Evolutionary conservation across 1,140 invertebrate species (phyloP), one percentile per base, ranked within the genome.

Genomic region (Condylostylus longicornis): DNA sequence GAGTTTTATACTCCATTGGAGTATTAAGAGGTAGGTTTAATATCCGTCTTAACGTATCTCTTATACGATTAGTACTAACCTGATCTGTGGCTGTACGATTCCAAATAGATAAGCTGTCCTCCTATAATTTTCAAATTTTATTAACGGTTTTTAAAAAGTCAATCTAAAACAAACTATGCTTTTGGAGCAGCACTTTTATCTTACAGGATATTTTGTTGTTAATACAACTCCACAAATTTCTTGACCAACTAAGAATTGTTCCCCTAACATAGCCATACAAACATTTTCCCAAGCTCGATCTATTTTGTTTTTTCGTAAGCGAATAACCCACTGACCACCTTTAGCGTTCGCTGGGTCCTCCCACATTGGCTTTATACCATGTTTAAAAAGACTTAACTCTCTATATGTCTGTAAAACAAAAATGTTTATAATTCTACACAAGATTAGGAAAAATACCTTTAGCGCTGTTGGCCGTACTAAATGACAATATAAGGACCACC

Each of bases 341-440:
- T 82, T 80, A 53, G 81, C 79, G 68, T 98, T 98, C 18, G 87
- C 84, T 42, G 79, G 74, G 66, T 98, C 91, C 66, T 97, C 93
- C 91, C 91, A 97, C 85, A 97, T 94, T 19, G 94, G 94, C 66
- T 91, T 88, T 43, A 98, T 95, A 42, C 94, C 94, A 51, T 93
- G 79, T 72, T 98, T 98, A 60, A 99, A 99, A 18, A 98, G 70
- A 67, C 96, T 93, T 61, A 96, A 83, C 66, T 98, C 93, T 53
- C 85, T 83, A 51, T 91, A 83, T 18, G 83, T 80, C n/a, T n/a
- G n/a, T n/a, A n/a, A n/a, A n/a, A n/a, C n/a, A n/a, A n/a, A n/a
- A n/a, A n/a, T n/a, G n/a, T n/a, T n/a, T n/a, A n/a, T n/a, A n/a
- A n/a, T n/a, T n/a, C n/a, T n/a, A n/a, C n/a, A n/a, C n/a, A n/a